phyloP scores from a whole-genome alignment of 2,113 vertebrate species.

The Poeciliopsis occidentalis region DNA sequence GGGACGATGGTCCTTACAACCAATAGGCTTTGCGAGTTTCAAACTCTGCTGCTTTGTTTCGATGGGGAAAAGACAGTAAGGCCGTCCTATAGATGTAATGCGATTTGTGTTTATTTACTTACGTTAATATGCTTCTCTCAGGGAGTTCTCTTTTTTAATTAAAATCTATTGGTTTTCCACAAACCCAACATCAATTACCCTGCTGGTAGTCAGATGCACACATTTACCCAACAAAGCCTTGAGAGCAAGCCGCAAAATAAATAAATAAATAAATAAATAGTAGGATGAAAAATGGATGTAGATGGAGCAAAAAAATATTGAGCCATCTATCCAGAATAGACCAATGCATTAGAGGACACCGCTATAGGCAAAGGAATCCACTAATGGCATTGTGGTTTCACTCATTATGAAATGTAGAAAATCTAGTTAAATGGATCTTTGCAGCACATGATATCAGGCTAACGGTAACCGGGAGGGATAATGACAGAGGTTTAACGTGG shows the following conservation, averaged over 20 bases:
- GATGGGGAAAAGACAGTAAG: slow-evolving; percentile 10
- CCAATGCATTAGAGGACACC: slow-evolving; percentile 43
- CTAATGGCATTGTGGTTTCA: slow-evolving; percentile 45
- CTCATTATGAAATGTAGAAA: slow-evolving; percentile 35
- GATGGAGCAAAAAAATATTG: slow-evolving; percentile 22
- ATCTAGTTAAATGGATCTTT: slow-evolving; percentile 19
- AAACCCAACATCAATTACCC: slow-evolving; percentile 56
- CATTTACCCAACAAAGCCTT: slow-evolving; percentile 47
- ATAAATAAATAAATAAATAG: not conserved
- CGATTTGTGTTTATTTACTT: slow-evolving; percentile 57
- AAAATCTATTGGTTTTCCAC: slow-evolving; percentile 59
- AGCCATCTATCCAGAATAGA: slow-evolving; percentile 19
- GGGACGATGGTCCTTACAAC: not conserved
- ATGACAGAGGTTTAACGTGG: slow-evolving; percentile 8
- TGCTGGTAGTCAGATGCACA: slow-evolving; percentile 44
- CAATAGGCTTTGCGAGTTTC: not conserved
- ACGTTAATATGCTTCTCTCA: slow-evolving; percentile 46
- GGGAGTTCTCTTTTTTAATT: slow-evolving; percentile 58
- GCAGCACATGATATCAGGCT: slow-evolving; percentile 5
- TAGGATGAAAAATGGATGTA: slow-evolving; percentile 3
- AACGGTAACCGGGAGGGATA: slow-evolving; percentile 8
- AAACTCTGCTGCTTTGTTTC: not conserved
- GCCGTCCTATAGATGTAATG: slow-evolving; percentile 35
- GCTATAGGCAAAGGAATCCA: slow-evolving; percentile 32
- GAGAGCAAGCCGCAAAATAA: slow-evolving; percentile 34